Evolutionary conservation across 2,113 vertebrate species (phyloP), one percentile per base, ranked within the genome.

Genomic region (western clawed frog (Xenopus tropicalis)): DNA sequence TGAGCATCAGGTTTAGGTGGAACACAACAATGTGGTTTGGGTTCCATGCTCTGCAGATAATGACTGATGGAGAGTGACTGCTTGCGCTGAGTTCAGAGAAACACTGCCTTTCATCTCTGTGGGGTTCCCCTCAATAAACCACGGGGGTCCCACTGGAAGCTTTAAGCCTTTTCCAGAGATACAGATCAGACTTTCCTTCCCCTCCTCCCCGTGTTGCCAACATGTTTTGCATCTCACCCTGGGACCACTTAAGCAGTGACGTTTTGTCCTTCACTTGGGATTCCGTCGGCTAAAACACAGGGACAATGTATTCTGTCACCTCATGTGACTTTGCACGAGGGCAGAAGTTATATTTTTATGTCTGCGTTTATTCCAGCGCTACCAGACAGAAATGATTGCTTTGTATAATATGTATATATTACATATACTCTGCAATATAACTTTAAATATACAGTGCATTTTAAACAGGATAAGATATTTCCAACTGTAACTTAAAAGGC

Each of bases 21-120:
- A 29, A 23, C 20, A 69, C 52, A 75, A 64, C 66, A 66, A 3
- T 19, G 20, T 6, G 16, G 51, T 2, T 8, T 23, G 4, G 20
- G 54, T 1, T 66, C 20, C 37, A n/a, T 29, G 43, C 69, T 23
- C 3, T 21, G 70, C 54, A 58, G 64, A 64, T 64, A 62, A 61
- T 78, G 69, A 65, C 14, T 11, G 71, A 64, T 74, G 61, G 71
- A 56, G 20, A 68, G 25, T 12, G 4, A 19, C 46, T 13, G 64
- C 61, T 70, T 71, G 54, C 61, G 24, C 72, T 74, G 72, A 54
- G 61, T 51, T 66, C 48, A 48, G 24, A 70, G 59, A 78, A 65
- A 71, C 37, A 29, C 44, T 0, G 0, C 0, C 1, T 79, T 79
- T 51, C 57, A 54, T 58, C 69, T 74, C 59, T 21, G 69, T 24